Conservation (phyloP, 1,140 invertebrate genomes). For the Temnothorax curvispinosus region DNA sequence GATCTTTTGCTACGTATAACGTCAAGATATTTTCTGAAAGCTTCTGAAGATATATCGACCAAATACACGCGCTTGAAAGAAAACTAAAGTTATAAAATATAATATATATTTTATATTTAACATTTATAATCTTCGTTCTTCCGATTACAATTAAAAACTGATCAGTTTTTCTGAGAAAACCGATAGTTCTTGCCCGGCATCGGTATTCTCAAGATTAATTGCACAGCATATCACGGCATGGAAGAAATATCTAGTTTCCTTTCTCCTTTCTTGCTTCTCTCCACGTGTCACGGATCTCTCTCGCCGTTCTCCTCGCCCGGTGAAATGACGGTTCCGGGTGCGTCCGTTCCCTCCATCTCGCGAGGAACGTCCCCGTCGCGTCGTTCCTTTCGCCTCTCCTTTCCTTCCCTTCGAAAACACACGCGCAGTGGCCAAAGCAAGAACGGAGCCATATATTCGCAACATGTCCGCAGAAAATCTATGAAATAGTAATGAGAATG, state of each 20-base stretch:
- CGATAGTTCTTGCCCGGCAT: background rate
- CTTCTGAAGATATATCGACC: background rate
- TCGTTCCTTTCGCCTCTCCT: constrained; percentile 62
- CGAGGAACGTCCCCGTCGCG: constrained; percentile 2
- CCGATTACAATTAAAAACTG: constrained; percentile 19
- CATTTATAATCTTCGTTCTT: background rate
- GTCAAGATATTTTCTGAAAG: background rate
- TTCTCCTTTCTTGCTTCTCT: constrained; percentile 66
- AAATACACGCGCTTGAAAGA: background rate
- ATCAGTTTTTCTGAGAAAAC: too few species aligned
- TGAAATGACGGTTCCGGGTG: constrained; percentile 74
- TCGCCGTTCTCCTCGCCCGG: constrained; percentile 65
- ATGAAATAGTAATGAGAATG: background rate
- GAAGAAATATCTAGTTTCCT: constrained; percentile 57
- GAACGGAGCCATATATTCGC: constrained; percentile 26
- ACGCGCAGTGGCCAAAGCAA: constrained; percentile 16
- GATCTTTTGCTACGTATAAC: background rate
- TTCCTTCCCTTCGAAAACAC: constrained; percentile 67
- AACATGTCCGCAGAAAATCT: background rate
- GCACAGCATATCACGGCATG: constrained; percentile 25
- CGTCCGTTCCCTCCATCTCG: constrained; percentile 41
- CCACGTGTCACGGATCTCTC: constrained; percentile 64
- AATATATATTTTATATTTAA: background rate
- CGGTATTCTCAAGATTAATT: constrained; percentile 42
- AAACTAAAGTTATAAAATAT: constrained; percentile 11